These are phyloP conservation scores for Helleia helle DNA, from an alignment of 2,888 invertebrate species.

Conservation along the genomic window DNA sequence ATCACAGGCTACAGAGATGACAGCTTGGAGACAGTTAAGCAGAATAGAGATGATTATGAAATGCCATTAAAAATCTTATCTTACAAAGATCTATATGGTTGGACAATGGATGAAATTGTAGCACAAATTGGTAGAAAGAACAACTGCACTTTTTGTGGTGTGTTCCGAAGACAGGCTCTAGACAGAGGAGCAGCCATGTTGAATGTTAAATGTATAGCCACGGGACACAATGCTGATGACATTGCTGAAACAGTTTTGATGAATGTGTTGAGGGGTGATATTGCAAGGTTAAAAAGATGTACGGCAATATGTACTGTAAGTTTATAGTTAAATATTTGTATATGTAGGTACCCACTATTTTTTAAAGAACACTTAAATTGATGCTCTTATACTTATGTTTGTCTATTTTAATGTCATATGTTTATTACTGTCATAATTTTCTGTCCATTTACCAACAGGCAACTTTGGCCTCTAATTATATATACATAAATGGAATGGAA, in stretches of 20 bases:
- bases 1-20: slow-evolving; percentile 97
- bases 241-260: slow-evolving; percentile 98
- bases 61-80: slow-evolving; percentile 96
- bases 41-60: slow-evolving; percentile 93
- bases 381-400: slow-evolving; percentile 1
- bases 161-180: slow-evolving; percentile 95
- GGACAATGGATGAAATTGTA: slow-evolving; percentile 99
- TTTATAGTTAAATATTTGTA: no score
- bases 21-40: slow-evolving; percentile 95
- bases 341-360: background rate
- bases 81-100: slow-evolving; percentile 97
- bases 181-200: slow-evolving; percentile 94
- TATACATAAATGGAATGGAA: no score
- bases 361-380: background rate
- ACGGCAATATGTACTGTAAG: slow-evolving; percentile 91
- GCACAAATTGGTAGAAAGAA: slow-evolving; percentile 88
- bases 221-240: slow-evolving; percentile 98
- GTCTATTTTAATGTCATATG: no score
- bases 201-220: slow-evolving; percentile 93
- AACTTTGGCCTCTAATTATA: no score
- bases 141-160: slow-evolving; percentile 97
- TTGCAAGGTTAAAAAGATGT: slow-evolving; percentile 93
- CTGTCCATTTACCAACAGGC: no score
- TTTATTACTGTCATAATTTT: no score
- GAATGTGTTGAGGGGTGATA: slow-evolving; percentile 97